Base-by-base conservation (phyloP, 2,113 vertebrate species). In the mouse (Mus musculus) region DNA sequence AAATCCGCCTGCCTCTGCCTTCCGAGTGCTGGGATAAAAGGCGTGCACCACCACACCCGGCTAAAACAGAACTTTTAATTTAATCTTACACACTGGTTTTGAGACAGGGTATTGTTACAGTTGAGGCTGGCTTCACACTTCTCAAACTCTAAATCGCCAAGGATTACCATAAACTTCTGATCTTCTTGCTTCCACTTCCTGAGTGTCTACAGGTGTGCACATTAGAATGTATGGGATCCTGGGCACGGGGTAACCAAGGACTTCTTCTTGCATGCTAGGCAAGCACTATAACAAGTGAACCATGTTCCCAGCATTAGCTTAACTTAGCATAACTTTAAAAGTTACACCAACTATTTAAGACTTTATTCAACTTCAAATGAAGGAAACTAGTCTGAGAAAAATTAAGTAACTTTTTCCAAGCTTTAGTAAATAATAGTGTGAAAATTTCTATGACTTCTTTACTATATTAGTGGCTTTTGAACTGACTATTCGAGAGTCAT, bases 361-460 rank as follows among this genome's bases (percentile, higher is more conserved):
- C n/a, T 22, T 30, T 78, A 67, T 59, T 82, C 9, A 84, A 56
- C 33, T 95, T 65, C 71, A 89, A 85, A 90, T 75, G 78, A 89
- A 73, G 73, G 92, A 92, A 89, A 77, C 46, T 46, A 46, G 30
- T 24, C 56, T 59, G 30, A 65, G 30, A 96, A 67, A 90, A 71
- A 54, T 78, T 78, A 69, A 26, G 52, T 76, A 54, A 89, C 42
- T 84, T 89, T 76, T 20, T 63, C 46, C 33, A 85, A 89, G 36
- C 4, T 24, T 76, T 76, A 88, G 13, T 78, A 54, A 90, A 73
- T 59, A 36, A 59, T 16, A 71, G 69, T 49, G 28, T 71, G 56
- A 96, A 54, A 88, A 88, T 89, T 7, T 75, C 1, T 42, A 75
- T 94, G 59, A 82, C 36, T 88, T 82, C 61, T 39, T 90, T 86